Conservation (phyloP, 2,888 invertebrate genomes). For the Geotrupes spiniger region DNA sequence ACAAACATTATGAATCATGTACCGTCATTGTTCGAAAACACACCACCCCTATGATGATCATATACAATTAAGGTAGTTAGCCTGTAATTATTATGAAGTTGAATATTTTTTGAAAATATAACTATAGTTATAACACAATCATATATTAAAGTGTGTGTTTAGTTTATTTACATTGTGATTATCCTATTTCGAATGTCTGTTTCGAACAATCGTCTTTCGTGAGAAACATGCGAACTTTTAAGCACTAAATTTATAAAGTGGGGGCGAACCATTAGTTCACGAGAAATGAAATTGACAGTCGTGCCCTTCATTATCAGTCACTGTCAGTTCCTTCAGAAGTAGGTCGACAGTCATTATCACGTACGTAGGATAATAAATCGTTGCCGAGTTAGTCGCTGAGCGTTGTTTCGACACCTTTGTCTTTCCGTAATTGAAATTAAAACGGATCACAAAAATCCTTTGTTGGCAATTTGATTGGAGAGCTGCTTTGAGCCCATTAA, state of each 20-base stretch:
- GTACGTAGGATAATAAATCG: constrained; percentile 24
- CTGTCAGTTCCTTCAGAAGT: constrained; percentile 26
- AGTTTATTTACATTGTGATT: too few relatives aligned
- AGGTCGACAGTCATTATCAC: constrained; percentile 22
- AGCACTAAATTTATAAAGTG: constrained; percentile 4
- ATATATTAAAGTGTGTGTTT: too few relatives aligned
- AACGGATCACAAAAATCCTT: not conserved
- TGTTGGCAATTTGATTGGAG: too few relatives aligned
- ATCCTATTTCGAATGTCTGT: too few relatives aligned
- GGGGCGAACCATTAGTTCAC: constrained; percentile 24
- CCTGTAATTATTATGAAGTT: too few relatives aligned
- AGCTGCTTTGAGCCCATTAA: too few relatives aligned
- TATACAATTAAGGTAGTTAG: too few relatives aligned
- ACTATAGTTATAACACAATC: too few relatives aligned
- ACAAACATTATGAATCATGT: too few relatives aligned
- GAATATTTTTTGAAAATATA: too few relatives aligned
- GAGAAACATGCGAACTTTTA: constrained; percentile 7
- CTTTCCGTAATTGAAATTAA: constrained; percentile 1
- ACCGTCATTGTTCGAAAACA: too few relatives aligned
- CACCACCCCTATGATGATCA: too few relatives aligned
- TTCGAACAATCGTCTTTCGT: not conserved
- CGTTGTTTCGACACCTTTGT: not conserved
- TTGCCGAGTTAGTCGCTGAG: constrained; percentile 9
- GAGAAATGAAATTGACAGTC: constrained; percentile 26
- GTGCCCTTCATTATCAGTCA: constrained; percentile 23